Percentiles rank a stretch among this genome's conserved stretches.
phyloP scores from a whole-genome alignment of 2,797 vertebrate species.

The Tauraco hartlaubi region DNA sequence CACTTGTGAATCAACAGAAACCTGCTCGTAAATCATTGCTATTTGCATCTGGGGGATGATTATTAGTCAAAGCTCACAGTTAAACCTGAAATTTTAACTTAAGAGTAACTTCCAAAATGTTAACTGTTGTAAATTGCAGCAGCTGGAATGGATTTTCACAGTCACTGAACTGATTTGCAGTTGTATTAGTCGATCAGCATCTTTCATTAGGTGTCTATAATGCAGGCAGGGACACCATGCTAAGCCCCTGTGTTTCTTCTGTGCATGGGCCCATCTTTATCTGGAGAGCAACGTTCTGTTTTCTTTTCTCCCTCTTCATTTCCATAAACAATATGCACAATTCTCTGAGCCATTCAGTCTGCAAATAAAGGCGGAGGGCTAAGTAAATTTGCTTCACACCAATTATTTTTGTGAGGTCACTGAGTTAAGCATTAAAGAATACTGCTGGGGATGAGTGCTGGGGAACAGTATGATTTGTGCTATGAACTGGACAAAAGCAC shows the following conservation, averaged over 20 bases:
- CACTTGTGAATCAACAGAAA: not conserved
- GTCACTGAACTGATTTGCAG: slow-evolving; percentile 11
- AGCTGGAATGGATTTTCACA: not conserved
- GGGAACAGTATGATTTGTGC: slow-evolving; percentile 52
- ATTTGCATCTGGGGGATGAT: not conserved
- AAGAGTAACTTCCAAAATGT: not conserved
- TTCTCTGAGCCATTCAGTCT: slow-evolving; percentile 36
- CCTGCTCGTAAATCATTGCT: not conserved
- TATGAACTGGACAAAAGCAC: slow-evolving; percentile 24
- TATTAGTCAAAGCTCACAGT: not conserved
- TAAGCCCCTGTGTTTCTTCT: not conserved
- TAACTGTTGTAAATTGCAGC: not conserved
- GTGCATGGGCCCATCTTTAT: slow-evolving; percentile 37
- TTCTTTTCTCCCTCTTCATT: slow-evolving; percentile 31
- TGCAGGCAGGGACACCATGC: not conserved
- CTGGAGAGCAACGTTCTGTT: slow-evolving; percentile 5
- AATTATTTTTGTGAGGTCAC: slow-evolving; percentile 76
- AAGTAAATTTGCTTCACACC: slow-evolving; percentile 76
- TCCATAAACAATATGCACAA: slow-evolving; percentile 70
- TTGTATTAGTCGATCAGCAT: not conserved
- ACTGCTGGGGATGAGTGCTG: not conserved
- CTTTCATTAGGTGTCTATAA: not conserved
- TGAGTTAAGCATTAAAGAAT: slow-evolving; percentile 69
- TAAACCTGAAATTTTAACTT: not conserved
- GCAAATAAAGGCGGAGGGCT: slow-evolving; percentile 74